Base-by-base conservation (phyloP, 2,113 vertebrate genomes). In the Lampris incognitus region DNA sequence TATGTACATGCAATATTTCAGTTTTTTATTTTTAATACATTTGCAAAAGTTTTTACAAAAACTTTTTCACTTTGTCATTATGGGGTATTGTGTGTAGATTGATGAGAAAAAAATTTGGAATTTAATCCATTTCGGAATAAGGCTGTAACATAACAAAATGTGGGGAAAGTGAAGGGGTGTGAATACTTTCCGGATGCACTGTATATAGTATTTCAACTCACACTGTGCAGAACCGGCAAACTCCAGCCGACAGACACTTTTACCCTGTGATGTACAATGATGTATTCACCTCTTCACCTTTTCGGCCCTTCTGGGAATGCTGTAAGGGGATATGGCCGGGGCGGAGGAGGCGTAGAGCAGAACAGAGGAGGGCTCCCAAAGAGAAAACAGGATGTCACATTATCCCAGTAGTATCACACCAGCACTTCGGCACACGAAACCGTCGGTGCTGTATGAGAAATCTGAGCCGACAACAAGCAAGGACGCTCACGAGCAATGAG, bases 371-470 rank as follows among this genome's bases (percentile, higher is more conserved):
- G 74, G 46, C 76, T 79, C 44, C 37, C 6, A 42, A 48, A 81
- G 44, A 70, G 63, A 67, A 24, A 70, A 81, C 49, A 24, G 82
- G 58, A 82, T 70, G 50, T 73, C 60, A 50, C 41, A 70, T 24
- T 61, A 10, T 76, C 40, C 4, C 41, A 6, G 0, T 50, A 10
- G 38, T 61, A 61, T 81, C 52, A 9, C 51, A 24, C 3, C 64
- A 66, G 41, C 51, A 58, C 74, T 56, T 57, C 50, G 49, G 72
- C 51, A 78, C 9, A 5, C 51, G 59, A 74, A 70, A 49, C 68
- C n/a, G 5, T 49, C 46, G 8, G 24, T 46, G 65, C 63, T 72
- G 60, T 11, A 66, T 10, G 46, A 38, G 69, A 79, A 76, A 86
- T 72, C 42, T 52, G 68, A 74, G 66, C 56, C 51, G 61, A 65